Conservation (phyloP, 2,888 invertebrate species). For the Melitaea athalia region DNA sequence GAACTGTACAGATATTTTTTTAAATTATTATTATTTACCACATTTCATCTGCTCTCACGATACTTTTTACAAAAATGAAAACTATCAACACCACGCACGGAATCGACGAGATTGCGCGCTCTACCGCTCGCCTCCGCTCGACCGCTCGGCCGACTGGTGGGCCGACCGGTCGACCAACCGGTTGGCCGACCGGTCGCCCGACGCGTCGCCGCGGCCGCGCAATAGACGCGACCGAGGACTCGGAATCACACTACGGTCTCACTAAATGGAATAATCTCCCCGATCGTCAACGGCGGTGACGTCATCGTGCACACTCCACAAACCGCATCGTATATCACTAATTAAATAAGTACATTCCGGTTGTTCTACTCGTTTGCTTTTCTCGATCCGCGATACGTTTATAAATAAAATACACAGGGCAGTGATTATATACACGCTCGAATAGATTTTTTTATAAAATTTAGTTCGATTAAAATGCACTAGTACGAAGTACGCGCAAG, state of each 20-base stretch:
- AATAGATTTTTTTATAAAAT: conserved; percentile 48
- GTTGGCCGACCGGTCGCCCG: conserved; percentile 16
- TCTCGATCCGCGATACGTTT: conserved; percentile 53
- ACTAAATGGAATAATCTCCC: conserved; percentile 9
- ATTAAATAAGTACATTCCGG: conserved; percentile 66
- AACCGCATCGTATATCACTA: conserved; percentile 26
- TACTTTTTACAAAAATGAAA: conserved; percentile 84
- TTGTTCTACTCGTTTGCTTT: conserved; percentile 48
- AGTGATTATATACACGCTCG: conserved; percentile 64
- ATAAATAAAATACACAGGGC: conserved; percentile 56
- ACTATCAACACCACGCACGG: conserved; percentile 80
- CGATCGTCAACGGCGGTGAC: conserved; percentile 25
- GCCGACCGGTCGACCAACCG: conserved; percentile 19
- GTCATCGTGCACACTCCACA: conserved; percentile 18
- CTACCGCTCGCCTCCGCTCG: conserved; percentile 40
- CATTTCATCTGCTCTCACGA: conserved; percentile 78
- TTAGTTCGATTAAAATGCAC: conserved; percentile 73
- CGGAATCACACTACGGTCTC: conserved; percentile 8
- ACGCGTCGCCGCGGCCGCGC: conserved; percentile 17
- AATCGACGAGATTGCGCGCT: conserved; percentile 71
- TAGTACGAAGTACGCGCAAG: conserved; percentile 40
- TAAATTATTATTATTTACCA: conserved; percentile 80
- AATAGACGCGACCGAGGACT: conserved; percentile 15
- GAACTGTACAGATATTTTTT: conserved; percentile 83
- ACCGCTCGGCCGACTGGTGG: conserved; percentile 34